A percentile compares a stretch with the other conserved stretches of the same genome.
Evolutionary conservation across 2,797 vertebrate species (phyloP).

Genomic region (Gymnoscopelus braueri): DNA sequence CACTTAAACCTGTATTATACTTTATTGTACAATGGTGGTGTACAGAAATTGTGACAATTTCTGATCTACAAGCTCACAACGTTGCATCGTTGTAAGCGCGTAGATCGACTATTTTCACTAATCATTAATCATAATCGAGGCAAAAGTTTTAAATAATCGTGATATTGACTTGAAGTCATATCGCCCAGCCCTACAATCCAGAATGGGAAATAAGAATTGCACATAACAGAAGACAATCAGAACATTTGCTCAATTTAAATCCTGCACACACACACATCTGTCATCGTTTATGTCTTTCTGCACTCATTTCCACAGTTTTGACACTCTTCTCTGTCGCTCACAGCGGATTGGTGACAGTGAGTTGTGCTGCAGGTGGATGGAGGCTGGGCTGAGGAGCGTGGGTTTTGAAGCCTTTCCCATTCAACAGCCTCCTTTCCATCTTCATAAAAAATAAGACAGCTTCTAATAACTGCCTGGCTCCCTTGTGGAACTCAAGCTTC

Average conservation of each 20-base stretch:
- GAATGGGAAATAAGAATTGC: slow-evolving; percentile 15
- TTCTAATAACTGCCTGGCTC: neutral
- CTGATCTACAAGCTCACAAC: too few species aligned
- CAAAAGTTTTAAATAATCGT: too few species aligned
- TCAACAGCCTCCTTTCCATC: slow-evolving; percentile 20
- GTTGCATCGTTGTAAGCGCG: too few species aligned
- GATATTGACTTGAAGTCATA: too few species aligned
- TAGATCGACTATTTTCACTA: neutral
- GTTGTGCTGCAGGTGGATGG: slow-evolving; percentile 13
- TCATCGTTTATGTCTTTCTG: slow-evolving; percentile 31
- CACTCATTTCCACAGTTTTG: slow-evolving; percentile 43
- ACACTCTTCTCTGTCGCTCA: slow-evolving; percentile 5
- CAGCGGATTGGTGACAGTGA: neutral
- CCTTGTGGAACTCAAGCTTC: neutral
- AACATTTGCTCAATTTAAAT: slow-evolving; percentile 59
- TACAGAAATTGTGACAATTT: too few species aligned
- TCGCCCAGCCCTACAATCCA: too few species aligned
- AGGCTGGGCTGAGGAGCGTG: neutral
- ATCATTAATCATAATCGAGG: too few species aligned
- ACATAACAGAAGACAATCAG: slow-evolving; percentile 27
- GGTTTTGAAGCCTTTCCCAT: slow-evolving; percentile 25
- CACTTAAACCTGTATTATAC: too few species aligned
- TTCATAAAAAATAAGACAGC: neutral
- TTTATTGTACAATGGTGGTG: too few species aligned
- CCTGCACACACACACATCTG: slow-evolving; percentile 27